Conservation (phyloP, 2,113 vertebrate genomes). For the Lepisosteus oculatus region DNA sequence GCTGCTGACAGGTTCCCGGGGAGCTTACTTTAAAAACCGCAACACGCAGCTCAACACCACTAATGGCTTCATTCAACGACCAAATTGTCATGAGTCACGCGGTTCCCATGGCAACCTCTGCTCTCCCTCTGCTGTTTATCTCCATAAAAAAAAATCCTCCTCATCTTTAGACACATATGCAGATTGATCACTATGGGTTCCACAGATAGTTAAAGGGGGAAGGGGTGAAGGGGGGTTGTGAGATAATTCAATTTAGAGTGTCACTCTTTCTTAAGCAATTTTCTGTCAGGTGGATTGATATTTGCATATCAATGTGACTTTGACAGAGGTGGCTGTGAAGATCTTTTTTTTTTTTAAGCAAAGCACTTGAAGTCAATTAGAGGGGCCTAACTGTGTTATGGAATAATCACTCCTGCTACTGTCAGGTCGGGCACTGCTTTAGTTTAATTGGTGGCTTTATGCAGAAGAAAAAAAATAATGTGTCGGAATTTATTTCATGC, state of each 20-base stretch:
- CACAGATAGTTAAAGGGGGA: conserved; percentile 27
- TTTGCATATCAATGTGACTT: conserved; percentile 39
- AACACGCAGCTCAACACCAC: conserved; percentile 27
- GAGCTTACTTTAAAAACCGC: conserved; percentile 31
- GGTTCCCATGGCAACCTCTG: conserved; percentile 72
- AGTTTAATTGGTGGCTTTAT: conserved; percentile 23
- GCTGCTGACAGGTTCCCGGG: conserved; percentile 25
- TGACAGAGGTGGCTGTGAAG: conserved; percentile 22
- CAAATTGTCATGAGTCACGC: conserved; percentile 65
- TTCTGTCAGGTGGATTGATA: conserved; percentile 29
- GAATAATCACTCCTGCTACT: conserved; percentile 17
- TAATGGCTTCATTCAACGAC: conserved; percentile 49
- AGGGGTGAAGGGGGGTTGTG: conserved; percentile 29
- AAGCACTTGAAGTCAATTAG: conserved; percentile 20
- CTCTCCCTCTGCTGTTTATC: conserved; percentile 37
- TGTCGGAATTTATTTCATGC: conserved; percentile 24
- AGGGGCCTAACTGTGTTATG: conserved; percentile 9
- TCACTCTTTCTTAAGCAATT: conserved; percentile 33
- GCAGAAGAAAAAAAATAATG: conserved; percentile 5
- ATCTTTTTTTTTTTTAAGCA: conserved; percentile 27
- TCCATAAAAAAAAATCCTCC: conserved; percentile 61
- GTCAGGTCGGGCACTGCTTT: conserved; percentile 13
- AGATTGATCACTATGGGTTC: conserved; percentile 26
- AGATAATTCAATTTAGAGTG: conserved; percentile 40
- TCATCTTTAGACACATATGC: conserved; percentile 41